Conservation (phyloP, 2,888 invertebrate species). For the Leucophenga montana region DNA sequence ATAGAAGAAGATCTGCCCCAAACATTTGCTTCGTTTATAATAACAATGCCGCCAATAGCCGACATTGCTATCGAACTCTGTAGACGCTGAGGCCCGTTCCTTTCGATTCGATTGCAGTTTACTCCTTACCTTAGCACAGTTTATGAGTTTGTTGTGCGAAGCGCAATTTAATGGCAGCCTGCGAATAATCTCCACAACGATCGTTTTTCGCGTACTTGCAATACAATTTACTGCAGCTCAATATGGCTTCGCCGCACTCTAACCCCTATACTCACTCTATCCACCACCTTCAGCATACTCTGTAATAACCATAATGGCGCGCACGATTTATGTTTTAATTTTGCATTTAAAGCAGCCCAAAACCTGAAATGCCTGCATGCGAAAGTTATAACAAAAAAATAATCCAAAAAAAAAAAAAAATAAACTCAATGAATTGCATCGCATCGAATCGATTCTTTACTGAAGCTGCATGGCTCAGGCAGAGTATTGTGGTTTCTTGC, state of each 20-base stretch:
- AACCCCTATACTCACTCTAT: slow-evolving; percentile 43
- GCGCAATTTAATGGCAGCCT: slow-evolving; percentile 35
- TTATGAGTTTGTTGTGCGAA: slow-evolving; percentile 51
- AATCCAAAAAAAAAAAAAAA: not conserved
- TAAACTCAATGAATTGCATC: not conserved
- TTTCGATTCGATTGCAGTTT: too few relatives aligned
- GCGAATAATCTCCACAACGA: slow-evolving; percentile 56
- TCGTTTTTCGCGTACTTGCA: slow-evolving; percentile 62
- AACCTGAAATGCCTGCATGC: slow-evolving; percentile 18
- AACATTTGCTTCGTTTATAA: slow-evolving; percentile 46
- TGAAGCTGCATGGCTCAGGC: slow-evolving; percentile 54
- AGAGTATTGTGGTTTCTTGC: slow-evolving; percentile 26
- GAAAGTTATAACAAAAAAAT: too few relatives aligned
- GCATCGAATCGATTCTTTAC: slow-evolving; percentile 46
- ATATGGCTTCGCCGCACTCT: slow-evolving; percentile 38
- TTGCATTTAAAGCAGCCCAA: slow-evolving; percentile 58
- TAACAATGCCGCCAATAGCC: slow-evolving; percentile 59
- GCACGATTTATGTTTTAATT: slow-evolving; percentile 71
- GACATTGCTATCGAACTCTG: too few relatives aligned
- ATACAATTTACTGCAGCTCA: slow-evolving; percentile 56
- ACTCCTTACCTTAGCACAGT: slow-evolving; percentile 29
- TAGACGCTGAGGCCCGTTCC: too few relatives aligned
- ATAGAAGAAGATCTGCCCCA: slow-evolving; percentile 3
- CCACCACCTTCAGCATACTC: not conserved
- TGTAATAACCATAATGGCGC: slow-evolving; percentile 70